Evolutionary conservation across 1,140 invertebrate species (phyloP).

Genomic region (Drosophila ficusphila): DNA sequence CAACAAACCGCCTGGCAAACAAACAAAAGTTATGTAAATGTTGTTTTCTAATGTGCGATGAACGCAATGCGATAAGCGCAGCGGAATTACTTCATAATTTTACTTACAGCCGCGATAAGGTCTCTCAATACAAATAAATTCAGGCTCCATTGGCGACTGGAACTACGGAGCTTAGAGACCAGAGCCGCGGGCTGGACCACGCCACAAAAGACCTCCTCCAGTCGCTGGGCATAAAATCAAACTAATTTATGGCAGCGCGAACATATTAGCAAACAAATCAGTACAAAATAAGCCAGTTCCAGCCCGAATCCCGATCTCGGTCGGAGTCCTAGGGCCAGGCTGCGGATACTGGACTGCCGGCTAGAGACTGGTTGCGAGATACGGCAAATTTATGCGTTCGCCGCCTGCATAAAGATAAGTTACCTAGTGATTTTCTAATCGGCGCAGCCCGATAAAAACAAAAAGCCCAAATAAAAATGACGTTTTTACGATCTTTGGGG

Average conservation of each 20-base stretch:
- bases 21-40: slow-evolving; percentile 78
- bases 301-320: background rate
- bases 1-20: slow-evolving; percentile 45
- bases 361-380: slow-evolving; percentile 31
- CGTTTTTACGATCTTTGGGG: slow-evolving; percentile 63
- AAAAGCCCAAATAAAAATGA: slow-evolving; percentile 73
- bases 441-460: slow-evolving; percentile 57
- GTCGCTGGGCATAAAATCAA: slow-evolving; percentile 70
- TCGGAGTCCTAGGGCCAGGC: slow-evolving; percentile 20
- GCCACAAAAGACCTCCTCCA: slow-evolving; percentile 37
- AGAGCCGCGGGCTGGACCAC: slow-evolving; percentile 19
- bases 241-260: slow-evolving; percentile 82
- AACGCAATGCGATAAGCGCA: slow-evolving; percentile 75
- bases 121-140: slow-evolving; percentile 60
- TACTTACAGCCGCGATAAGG: slow-evolving; percentile 64
- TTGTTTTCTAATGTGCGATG: slow-evolving; percentile 81
- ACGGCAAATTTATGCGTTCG: slow-evolving; percentile 71
- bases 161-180: background rate
- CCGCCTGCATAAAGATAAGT: slow-evolving; percentile 74
- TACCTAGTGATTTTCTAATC: slow-evolving; percentile 75
- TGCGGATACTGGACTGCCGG: background rate
- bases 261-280: slow-evolving; percentile 82
- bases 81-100: slow-evolving; percentile 80
- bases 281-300: slow-evolving; percentile 73
- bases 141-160: slow-evolving; percentile 17